These are phyloP conservation scores for Antheraea assamensis DNA, from an alignment of 2,888 invertebrate genomes.

Conservation along the genomic window DNA sequence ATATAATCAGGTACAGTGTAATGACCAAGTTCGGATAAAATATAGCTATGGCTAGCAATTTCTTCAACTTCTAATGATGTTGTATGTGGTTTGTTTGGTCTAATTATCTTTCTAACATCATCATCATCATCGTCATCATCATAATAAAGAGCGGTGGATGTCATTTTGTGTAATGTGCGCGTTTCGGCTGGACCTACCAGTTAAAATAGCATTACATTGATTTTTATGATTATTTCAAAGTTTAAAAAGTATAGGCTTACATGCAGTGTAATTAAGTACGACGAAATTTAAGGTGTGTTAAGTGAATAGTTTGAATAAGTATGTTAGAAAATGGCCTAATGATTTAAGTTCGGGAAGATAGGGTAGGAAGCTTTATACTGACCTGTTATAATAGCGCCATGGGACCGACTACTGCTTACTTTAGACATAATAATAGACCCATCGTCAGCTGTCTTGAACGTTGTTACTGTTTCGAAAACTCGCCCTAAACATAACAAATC, in stretches of 20 bases:
- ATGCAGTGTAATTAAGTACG: conserved; percentile 24
- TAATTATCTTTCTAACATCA: conserved; percentile 61
- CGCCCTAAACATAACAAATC: conserved; percentile 81
- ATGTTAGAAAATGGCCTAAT: conserved; percentile 36
- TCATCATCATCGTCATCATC: conserved; percentile 72
- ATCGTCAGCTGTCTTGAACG: conserved; percentile 76
- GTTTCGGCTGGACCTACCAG: conserved; percentile 86
- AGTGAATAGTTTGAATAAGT: conserved; percentile 12
- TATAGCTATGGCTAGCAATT: conserved; percentile 83
- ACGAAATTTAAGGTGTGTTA: conserved; percentile 21
- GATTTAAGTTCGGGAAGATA: conserved; percentile 53
- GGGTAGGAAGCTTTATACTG: conserved; percentile 73
- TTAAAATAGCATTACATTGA: conserved; percentile 63
- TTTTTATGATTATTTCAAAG: conserved; percentile 29
- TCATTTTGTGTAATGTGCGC: conserved; percentile 85
- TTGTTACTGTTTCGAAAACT: conserved; percentile 80
- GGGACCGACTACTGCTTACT: conserved; percentile 84
- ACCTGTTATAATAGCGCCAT: conserved; percentile 85
- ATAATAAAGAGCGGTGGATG: conserved; percentile 82
- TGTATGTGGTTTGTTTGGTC: conserved; percentile 75
- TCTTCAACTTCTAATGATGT: conserved; percentile 83
- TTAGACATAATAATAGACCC: conserved; percentile 78
- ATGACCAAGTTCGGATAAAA: conserved; percentile 77
- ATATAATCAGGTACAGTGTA: conserved; percentile 72
- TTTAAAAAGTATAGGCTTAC: conserved; percentile 23